These are phyloP conservation scores for Thomomys bottae DNA, from an alignment of 2,113 vertebrate genomes.

Conservation along the genomic window DNA sequence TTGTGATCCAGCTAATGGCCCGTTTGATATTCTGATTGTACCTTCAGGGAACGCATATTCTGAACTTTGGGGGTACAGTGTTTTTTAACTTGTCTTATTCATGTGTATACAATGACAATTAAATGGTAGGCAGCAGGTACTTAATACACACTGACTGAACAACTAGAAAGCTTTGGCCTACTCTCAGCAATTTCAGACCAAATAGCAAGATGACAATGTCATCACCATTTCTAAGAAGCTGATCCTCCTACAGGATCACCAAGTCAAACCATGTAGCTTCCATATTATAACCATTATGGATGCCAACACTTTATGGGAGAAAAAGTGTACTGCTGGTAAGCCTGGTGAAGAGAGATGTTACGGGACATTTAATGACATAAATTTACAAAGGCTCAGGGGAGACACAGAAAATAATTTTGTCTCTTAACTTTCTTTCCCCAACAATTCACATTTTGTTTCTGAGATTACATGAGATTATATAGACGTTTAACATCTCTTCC, in stretches of 20 bases:
- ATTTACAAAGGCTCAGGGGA: slow-evolving; percentile 1
- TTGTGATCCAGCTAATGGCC: slow-evolving; percentile 22
- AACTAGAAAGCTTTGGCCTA: neutral
- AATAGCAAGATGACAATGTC: neutral
- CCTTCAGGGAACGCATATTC: neutral
- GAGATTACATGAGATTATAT: slow-evolving; percentile 26
- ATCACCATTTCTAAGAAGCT: neutral
- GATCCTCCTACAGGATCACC: neutral
- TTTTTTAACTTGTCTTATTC: neutral
- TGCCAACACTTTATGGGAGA: neutral
- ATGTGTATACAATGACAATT: neutral
- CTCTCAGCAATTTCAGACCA: neutral
- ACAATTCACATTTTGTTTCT: slow-evolving; percentile 19
- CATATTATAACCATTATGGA: slow-evolving; percentile 12
- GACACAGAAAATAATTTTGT: slow-evolving; percentile 56
- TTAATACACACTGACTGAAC: neutral
- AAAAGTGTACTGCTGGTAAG: neutral
- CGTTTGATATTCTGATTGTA: neutral
- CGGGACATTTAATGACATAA: slow-evolving; percentile 22
- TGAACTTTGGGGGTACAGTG: neutral
- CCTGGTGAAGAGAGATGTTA: neutral
- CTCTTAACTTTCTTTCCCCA: neutral
- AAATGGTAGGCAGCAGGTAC: neutral
- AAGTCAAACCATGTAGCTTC: neutral
- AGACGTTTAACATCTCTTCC: neutral